A percentile compares a stretch with the other conserved stretches of the same genome.
These are phyloP conservation scores for Felis catus DNA, from an alignment of 2,113 vertebrate species.

Conservation along the genomic window F.catus_Fca126_mat1.0 CM031411.1:58655501-58656000, in stretches of 20 bases:
- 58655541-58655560: neutral
- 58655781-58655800: neutral
- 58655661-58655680: neutral
- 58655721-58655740: neutral
- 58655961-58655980: neutral
- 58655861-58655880: neutral
- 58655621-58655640: neutral
- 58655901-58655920: neutral
- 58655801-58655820: neutral
- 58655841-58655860: neutral
- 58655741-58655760: neutral
- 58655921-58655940: slow-evolving; percentile 5
- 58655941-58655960: neutral
- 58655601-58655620: neutral
- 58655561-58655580: slow-evolving; percentile 25
- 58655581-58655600: neutral
- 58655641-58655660: neutral
- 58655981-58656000: slow-evolving; percentile 24
- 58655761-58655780: neutral
- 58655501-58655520: slow-evolving; percentile 1
- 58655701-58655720: neutral
- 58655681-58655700: slow-evolving; percentile 2
- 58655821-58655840: neutral
- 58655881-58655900: neutral
- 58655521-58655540: neutral